Base-by-base conservation (phyloP, 2,113 vertebrate species). In the Theropithecus gelada region DNA sequence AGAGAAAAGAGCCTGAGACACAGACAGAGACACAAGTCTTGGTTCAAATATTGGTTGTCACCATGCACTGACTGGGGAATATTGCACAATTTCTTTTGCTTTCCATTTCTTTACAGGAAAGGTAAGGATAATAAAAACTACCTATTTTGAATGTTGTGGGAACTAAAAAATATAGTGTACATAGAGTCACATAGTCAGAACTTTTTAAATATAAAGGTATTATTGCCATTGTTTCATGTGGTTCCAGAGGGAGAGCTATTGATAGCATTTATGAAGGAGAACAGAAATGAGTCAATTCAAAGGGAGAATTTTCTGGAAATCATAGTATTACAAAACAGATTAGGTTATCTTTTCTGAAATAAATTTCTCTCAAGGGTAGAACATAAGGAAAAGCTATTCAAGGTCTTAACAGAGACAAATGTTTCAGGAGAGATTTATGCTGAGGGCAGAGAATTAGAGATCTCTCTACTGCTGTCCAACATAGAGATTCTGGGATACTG, bases 341-440 rank as follows among this genome's bases (percentile, higher is more conserved):
- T 5, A 96, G 88, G 52, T 50, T 96, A 52, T 72, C 76, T 79
- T 78, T 84, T 92, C 32, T 59, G 83, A 52, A 72, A 52, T 93
- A 87, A 82, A 93, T 79, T 87, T 64, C 64, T 66, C 45, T 45
- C 57, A 85, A 73, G 50, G 32, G 40, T 22, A 76, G 23, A 50
- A 57, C 20, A 11, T 30, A 79, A 83, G 84, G 90, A 90, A 73
- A 91, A 78, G 50, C 66, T 45, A 23, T 94, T 18, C 66, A 14
- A 68, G 30, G 9, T 73, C 32, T 85, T 48, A 30, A 70, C 48
- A 83, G 68, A 55, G 89, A 68, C 66, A 68, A 18, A 59, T 5
- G 0, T 78, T 87, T 88, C 27, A 20, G 13, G 78, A 48, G 78
- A 35, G 32, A 61, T 23, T 64, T 38, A 52, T 43, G 23, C 82